These are phyloP conservation scores for Elegia similella DNA, from an alignment of 2,888 invertebrate genomes.

Conservation along the genomic window DNA sequence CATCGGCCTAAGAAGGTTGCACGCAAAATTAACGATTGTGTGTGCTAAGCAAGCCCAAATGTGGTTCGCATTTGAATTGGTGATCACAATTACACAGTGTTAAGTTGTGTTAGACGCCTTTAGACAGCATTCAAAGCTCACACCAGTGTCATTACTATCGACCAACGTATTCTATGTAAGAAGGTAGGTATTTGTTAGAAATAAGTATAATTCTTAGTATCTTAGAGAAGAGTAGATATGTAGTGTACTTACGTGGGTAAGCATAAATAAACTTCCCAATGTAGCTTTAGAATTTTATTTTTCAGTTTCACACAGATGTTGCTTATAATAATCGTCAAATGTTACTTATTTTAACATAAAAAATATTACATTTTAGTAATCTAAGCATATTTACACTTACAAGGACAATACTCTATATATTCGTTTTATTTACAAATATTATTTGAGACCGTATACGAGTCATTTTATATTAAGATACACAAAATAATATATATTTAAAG, in stretches of 20 bases:
- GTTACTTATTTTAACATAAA: background rate
- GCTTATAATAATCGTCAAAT: background rate
- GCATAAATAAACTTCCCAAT: background rate
- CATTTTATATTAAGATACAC: background rate
- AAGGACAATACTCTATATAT: background rate
- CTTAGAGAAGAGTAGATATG: too few relatives aligned
- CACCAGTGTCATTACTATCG: too few relatives aligned
- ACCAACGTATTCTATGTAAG: too few relatives aligned
- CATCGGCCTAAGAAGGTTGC: too few relatives aligned
- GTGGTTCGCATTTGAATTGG: too few relatives aligned
- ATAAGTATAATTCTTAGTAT: too few relatives aligned
- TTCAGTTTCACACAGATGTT: background rate
- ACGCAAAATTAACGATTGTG: too few relatives aligned
- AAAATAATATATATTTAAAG: background rate
- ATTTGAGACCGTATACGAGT: background rate
- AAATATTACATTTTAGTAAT: background rate
- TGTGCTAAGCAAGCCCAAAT: too few relatives aligned
- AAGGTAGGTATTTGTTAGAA: too few relatives aligned
- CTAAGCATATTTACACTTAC: conserved; percentile 2
- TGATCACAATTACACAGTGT: too few relatives aligned
- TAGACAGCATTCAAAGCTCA: too few relatives aligned
- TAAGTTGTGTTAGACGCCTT: too few relatives aligned
- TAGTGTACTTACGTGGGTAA: background rate
- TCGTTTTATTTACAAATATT: background rate
- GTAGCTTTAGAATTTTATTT: background rate